Evolutionary conservation across 2,888 invertebrate genomes (phyloP).

Genomic region (Piscicola geometra): DNA sequence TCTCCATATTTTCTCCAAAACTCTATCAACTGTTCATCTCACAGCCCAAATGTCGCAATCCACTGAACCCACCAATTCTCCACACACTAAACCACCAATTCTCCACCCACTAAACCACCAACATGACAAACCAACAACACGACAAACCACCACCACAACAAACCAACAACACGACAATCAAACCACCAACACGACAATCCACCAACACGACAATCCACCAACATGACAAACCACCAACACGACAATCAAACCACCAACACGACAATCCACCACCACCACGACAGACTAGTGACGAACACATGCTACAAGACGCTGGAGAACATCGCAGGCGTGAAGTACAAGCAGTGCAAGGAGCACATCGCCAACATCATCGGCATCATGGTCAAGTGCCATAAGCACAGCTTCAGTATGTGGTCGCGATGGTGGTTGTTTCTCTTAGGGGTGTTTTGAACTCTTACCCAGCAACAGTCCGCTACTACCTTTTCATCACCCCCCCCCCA

Average conservation of each 20-base stretch:
- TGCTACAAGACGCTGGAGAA: slow-evolving; percentile 66
- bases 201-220: too few relatives aligned
- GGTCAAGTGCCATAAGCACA: slow-evolving; percentile 78
- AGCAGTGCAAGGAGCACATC: slow-evolving; percentile 68
- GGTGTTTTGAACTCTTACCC: background rate
- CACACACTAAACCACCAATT: too few relatives aligned
- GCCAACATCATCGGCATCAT: slow-evolving; percentile 75
- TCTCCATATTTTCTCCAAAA: too few relatives aligned
- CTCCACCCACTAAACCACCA: background rate
- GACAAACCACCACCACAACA: background rate
- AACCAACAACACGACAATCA: background rate
- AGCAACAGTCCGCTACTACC: background rate
- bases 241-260: too few relatives aligned
- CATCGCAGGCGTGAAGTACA: slow-evolving; percentile 55
- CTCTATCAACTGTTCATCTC: too few relatives aligned
- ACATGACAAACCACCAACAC: background rate
- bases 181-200: too few relatives aligned
- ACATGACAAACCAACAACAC: background rate
- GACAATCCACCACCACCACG: too few relatives aligned
- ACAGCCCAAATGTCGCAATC: too few relatives aligned
- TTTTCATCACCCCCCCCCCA: background rate
- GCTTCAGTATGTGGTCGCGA: slow-evolving; percentile 61
- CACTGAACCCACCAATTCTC: too few relatives aligned
- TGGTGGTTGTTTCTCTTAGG: background rate
- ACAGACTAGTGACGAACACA: slow-evolving; percentile 68